These are phyloP conservation scores for Chloromyia formosa DNA, from an alignment of 2,888 invertebrate genomes.

Conservation along the genomic window DNA sequence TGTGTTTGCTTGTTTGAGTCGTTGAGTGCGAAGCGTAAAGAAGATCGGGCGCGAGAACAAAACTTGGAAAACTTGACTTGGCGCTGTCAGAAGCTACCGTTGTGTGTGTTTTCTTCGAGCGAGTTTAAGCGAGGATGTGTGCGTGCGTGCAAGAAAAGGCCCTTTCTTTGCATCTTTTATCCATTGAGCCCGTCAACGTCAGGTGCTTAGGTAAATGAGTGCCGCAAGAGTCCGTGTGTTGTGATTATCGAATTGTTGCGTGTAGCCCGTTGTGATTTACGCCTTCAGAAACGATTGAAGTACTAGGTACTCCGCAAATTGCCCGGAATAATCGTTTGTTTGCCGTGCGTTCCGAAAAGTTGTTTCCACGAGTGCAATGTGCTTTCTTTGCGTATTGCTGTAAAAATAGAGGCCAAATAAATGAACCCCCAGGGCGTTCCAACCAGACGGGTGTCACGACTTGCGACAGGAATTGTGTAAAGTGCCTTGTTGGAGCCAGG, in stretches of 20 bases:
- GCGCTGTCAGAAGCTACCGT: slow-evolving; percentile 13
- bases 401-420: no score
- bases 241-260: no score
- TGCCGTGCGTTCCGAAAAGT: no score
- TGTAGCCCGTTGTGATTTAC: no score
- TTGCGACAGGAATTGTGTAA: not conserved
- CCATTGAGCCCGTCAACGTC: not conserved
- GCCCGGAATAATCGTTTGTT: no score
- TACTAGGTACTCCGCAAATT: no score
- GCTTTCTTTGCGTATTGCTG: no score
- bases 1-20: no score
- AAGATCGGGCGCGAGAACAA: not conserved
- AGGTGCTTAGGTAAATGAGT: no score
- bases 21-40: not conserved
- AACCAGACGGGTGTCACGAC: not conserved
- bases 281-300: no score
- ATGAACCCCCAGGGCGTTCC: not conserved
- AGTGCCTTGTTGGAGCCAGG: not conserved
- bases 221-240: no score
- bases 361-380: no score
- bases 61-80: not conserved
- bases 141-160: slow-evolving; percentile 23
- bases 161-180: not conserved
- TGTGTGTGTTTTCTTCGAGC: not conserved
- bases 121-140: not conserved